Evolutionary conservation across 2,797 vertebrate genomes (phyloP).

Genomic region (Chiloscyllium punctatum): DNA sequence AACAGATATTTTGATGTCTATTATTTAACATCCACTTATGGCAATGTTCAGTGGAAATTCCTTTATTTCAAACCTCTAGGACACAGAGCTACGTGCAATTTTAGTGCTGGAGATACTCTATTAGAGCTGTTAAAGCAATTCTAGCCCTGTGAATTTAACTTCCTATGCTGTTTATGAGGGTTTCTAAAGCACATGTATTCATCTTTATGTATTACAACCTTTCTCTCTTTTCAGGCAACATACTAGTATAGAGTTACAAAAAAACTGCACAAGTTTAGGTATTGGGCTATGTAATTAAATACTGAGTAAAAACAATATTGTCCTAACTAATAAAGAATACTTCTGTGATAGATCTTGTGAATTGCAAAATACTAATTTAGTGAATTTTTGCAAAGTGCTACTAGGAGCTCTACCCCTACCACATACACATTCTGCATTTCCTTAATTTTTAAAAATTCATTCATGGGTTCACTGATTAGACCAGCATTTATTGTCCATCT

Average conservation of each 20-base stretch:
- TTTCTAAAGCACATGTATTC: not conserved
- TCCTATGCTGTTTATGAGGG: not conserved
- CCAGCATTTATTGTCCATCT: no score
- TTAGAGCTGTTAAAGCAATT: not conserved
- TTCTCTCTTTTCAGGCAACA: not conserved
- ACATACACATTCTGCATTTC: not conserved
- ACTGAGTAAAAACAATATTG: not conserved
- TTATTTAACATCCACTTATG: constrained; percentile 10
- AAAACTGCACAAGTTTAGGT: not conserved
- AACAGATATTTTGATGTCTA: constrained; percentile 3
- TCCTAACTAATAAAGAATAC: not conserved
- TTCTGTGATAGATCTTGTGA: not conserved
- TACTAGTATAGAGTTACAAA: not conserved
- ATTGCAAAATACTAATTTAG: not conserved
- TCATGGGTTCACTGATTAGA: no score
- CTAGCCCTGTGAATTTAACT: not conserved
- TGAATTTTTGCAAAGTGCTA: not conserved
- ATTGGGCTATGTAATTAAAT: not conserved
- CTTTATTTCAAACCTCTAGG: not conserved
- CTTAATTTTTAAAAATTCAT: not conserved
- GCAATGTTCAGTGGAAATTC: not conserved
- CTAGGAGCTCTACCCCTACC: not conserved
- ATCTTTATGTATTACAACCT: not conserved
- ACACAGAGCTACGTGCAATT: not conserved
- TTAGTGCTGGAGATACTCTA: not conserved